Percentiles rank a stretch among this genome's conserved stretches.
Evolutionary conservation across 2,888 invertebrate genomes (phyloP).

Genomic region (Crossocerus cetratus): DNA sequence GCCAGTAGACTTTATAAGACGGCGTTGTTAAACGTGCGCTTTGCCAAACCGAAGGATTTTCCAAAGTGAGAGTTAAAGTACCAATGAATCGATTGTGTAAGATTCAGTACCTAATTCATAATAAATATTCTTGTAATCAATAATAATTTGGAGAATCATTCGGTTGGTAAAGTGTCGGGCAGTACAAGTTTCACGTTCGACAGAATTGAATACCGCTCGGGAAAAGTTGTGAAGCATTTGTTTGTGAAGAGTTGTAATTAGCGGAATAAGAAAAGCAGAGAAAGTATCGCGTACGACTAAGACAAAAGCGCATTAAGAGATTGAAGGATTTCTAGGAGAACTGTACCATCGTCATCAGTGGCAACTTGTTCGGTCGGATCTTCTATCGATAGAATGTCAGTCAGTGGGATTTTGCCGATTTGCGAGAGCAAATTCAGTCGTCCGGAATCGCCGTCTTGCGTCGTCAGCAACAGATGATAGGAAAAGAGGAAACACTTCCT

Average conservation of each 20-base stretch:
- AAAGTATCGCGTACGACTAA: no score
- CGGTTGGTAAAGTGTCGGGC: no score
- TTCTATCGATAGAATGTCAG: constrained; percentile 91
- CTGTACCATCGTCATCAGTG: constrained; percentile 83
- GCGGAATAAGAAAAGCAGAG: no score
- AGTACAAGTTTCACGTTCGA: no score
- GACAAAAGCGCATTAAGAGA: no score
- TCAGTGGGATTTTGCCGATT: constrained; percentile 88
- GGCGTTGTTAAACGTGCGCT: background rate
- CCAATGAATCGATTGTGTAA: no score
- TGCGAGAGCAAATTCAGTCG: constrained; percentile 91
- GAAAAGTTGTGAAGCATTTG: no score
- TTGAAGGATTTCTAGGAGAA: background rate
- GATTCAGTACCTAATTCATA: background rate
- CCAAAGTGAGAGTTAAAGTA: no score
- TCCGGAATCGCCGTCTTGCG: constrained; percentile 86
- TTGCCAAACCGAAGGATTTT: background rate
- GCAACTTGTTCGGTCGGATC: constrained; percentile 85
- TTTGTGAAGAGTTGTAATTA: no score
- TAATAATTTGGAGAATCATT: no score
- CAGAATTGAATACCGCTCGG: no score
- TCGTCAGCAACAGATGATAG: constrained; percentile 90
- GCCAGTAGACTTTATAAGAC: constrained; percentile 13
- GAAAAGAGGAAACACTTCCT: constrained; percentile 94
- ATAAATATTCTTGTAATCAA: constrained; percentile 34